Evolutionary conservation across 2,113 vertebrate species (phyloP).

Genomic region (Elanoides forficatus): DNA sequence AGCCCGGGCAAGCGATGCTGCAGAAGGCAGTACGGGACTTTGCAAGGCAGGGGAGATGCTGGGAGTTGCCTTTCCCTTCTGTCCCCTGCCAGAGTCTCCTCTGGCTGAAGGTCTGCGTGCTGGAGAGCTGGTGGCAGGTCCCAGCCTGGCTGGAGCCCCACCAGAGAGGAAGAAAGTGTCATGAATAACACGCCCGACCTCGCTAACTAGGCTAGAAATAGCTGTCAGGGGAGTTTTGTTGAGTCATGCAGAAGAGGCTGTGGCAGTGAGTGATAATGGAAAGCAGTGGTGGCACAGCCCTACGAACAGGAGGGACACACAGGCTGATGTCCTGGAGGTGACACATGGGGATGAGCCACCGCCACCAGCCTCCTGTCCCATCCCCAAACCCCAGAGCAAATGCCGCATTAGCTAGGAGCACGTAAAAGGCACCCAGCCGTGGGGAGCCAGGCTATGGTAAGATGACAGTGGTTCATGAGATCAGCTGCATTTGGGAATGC

Average conservation of each 20-base stretch:
- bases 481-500: rapidly evolving
- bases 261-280: neutral
- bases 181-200: neutral
- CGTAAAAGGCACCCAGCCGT: neutral
- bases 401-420: rapidly evolving
- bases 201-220: neutral
- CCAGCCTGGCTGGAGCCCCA: neutral
- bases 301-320: rapidly evolving
- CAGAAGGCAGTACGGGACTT: neutral
- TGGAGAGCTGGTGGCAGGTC: neutral
- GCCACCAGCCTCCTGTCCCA: neutral
- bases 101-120: neutral
- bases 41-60: neutral
- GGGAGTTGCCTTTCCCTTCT: neutral
- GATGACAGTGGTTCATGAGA: rapidly evolving
- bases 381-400: neutral
- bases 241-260: neutral
- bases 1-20: neutral
- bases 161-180: neutral
- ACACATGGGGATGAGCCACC: neutral
- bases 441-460: rapidly evolving
- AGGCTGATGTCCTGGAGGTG: neutral
- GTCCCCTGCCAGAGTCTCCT: neutral
- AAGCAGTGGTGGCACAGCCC: neutral
- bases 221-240: neutral